A percentile compares a stretch with the other conserved stretches of the same genome.
These are phyloP conservation scores for Chalcis sispes DNA, from an alignment of 2,888 invertebrate genomes.

Conservation along the genomic window DNA sequence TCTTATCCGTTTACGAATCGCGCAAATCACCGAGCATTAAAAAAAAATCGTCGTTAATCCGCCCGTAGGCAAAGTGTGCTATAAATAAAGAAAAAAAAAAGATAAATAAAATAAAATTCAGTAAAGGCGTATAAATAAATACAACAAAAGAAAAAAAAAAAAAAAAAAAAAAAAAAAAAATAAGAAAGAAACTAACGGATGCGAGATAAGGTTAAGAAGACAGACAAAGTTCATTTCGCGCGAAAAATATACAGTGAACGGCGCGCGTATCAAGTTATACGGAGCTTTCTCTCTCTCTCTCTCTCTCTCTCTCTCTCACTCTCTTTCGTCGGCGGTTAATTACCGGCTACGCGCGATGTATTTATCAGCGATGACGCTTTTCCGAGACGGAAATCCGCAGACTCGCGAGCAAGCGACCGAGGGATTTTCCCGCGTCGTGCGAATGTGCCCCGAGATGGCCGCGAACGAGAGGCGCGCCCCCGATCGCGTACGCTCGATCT, in stretches of 20 bases:
- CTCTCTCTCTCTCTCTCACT: not conserved
- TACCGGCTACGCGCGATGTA: slow-evolving; percentile 19
- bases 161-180: not conserved
- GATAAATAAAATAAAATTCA: not conserved
- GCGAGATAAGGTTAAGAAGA: not conserved
- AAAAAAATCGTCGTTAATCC: slow-evolving; percentile 42
- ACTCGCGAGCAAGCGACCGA: not conserved
- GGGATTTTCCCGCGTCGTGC: slow-evolving; percentile 31
- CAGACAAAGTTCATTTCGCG: no score
- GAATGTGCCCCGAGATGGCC: not conserved
- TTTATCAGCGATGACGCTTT: slow-evolving; percentile 49
- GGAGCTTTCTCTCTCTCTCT: not conserved
- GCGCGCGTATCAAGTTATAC: no score
- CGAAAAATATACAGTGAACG: no score
- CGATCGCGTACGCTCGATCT: no score
- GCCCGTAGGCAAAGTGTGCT: not conserved
- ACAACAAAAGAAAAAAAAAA: not conserved
- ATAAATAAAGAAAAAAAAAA: not conserved
- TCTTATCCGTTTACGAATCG: slow-evolving; percentile 38
- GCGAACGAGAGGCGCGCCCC: no score
- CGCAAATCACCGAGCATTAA: slow-evolving; percentile 36
- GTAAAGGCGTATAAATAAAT: slow-evolving; percentile 2
- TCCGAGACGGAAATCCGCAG: slow-evolving; percentile 52
- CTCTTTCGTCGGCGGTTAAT: slow-evolving; percentile 32
- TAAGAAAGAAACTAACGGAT: not conserved